Percentiles rank a stretch among this genome's conserved stretches.
Evolutionary conservation across 2,113 vertebrate species (phyloP).

Genomic region (Gnathonemus longibarbis): DNA sequence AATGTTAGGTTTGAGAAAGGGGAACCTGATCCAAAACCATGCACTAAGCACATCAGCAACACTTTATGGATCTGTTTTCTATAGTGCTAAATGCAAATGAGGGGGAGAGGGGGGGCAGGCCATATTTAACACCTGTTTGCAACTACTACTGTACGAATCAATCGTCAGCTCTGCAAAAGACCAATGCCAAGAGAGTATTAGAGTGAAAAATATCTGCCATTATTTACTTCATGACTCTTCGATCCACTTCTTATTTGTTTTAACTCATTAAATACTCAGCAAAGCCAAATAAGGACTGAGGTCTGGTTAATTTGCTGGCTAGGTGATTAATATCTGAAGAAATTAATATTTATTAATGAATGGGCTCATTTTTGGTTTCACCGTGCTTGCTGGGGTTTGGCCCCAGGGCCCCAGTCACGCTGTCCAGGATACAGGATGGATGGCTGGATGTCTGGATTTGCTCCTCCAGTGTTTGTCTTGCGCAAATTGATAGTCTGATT

Average conservation of each 20-base stretch:
- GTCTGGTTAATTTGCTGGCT: constrained; percentile 37
- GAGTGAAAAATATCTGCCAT: constrained; percentile 11
- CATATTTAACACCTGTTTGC: not conserved
- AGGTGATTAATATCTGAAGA: constrained; percentile 57
- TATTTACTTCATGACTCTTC: constrained; percentile 25
- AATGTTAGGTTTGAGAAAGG: not conserved
- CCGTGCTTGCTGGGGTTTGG: not conserved
- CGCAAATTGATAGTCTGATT: constrained; percentile 49
- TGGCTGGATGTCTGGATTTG: constrained; percentile 24
- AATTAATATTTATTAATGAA: constrained; percentile 57
- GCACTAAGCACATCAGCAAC: not conserved
- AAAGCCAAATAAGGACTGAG: constrained; percentile 41
- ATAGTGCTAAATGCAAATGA: not conserved
- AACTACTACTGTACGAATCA: not conserved
- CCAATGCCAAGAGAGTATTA: not conserved
- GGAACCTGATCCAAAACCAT: not conserved
- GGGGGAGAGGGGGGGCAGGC: not conserved
- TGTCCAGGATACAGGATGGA: not conserved
- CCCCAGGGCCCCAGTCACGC: not conserved
- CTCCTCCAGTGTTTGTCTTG: constrained; percentile 45
- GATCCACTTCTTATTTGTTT: constrained; percentile 41
- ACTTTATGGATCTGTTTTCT: not conserved
- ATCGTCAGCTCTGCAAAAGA: not conserved
- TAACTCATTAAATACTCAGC: constrained; percentile 57
- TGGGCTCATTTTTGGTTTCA: constrained; percentile 25